These are phyloP conservation scores for Ariopsis seemanni DNA, from an alignment of 2,113 vertebrate species.

Conservation along the genomic window DNA sequence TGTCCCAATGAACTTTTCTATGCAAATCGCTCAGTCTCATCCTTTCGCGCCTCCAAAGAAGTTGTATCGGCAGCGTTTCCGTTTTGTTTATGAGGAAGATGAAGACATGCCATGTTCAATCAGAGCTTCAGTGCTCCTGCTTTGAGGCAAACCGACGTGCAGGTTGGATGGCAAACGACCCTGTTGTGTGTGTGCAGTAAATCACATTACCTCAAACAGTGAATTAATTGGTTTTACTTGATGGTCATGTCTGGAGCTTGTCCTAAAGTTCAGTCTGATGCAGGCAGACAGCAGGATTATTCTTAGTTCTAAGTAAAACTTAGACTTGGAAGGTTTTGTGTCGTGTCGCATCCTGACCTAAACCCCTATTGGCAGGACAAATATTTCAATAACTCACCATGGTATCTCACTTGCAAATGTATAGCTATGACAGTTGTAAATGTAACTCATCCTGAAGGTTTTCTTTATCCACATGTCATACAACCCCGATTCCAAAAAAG, in stretches of 20 bases:
- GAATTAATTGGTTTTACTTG: slow-evolving; percentile 22
- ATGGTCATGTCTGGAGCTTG: slow-evolving; percentile 6
- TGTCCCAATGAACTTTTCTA: slow-evolving; percentile 80
- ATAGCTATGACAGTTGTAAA: not conserved
- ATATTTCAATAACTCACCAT: not conserved
- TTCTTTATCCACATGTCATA: too few species aligned
- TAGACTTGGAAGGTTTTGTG: not conserved
- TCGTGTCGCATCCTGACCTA: not conserved
- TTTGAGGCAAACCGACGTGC: slow-evolving; percentile 2
- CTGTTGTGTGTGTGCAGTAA: slow-evolving; percentile 14
- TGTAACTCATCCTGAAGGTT: not conserved
- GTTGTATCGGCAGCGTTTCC: not conserved
- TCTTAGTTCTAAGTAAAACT: not conserved
- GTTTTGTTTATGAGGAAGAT: slow-evolving; percentile 57
- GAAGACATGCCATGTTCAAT: slow-evolving; percentile 20
- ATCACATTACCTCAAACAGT: slow-evolving; percentile 31
- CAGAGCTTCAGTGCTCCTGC: not conserved
- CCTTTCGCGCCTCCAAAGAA: slow-evolving; percentile 19
- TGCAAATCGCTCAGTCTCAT: slow-evolving; percentile 74
- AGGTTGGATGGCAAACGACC: not conserved
- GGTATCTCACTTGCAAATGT: not conserved
- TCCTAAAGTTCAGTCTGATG: slow-evolving; percentile 21
- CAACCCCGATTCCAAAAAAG: too few species aligned
- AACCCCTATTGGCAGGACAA: not conserved
- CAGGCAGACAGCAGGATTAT: not conserved